Evolutionary conservation across 2,888 invertebrate genomes (phyloP).

Genomic region (Reticulitermes lucifugus): DNA sequence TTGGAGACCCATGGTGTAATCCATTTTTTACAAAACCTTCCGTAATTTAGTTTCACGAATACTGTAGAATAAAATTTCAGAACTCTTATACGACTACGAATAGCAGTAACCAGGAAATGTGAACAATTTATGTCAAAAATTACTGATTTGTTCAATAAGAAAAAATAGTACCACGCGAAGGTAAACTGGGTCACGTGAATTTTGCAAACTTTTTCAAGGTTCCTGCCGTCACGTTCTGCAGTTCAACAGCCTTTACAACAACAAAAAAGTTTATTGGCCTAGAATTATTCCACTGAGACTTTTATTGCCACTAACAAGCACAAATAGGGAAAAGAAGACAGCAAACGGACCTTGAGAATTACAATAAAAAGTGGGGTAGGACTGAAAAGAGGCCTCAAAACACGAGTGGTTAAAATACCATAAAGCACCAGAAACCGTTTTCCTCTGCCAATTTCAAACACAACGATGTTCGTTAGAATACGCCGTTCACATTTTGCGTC

Average conservation of each 20-base stretch:
- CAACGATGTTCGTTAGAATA: background rate
- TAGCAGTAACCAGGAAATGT: too few species aligned
- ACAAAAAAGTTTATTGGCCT: constrained; percentile 1
- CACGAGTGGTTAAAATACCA: background rate
- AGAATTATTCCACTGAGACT: background rate
- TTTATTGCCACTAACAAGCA: constrained; percentile 14
- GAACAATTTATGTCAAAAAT: too few species aligned
- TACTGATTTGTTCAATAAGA: too few species aligned
- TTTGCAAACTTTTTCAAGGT: background rate
- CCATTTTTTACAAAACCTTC: too few species aligned
- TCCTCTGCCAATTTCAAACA: background rate
- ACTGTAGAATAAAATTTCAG: too few species aligned
- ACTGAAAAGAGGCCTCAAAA: background rate
- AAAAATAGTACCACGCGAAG: too few species aligned
- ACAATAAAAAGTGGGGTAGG: constrained; percentile 8
- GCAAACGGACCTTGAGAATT: background rate
- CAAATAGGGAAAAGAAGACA: constrained; percentile 14
- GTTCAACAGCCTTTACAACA: background rate
- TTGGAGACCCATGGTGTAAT: too few species aligned
- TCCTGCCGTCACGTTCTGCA: background rate
- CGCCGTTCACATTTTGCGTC: background rate
- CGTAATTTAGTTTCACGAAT: too few species aligned
- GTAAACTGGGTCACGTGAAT: too few species aligned
- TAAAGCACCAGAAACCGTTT: background rate
- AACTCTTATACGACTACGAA: too few species aligned